Base-by-base conservation (phyloP, 2,113 vertebrate genomes). In the Neodontobutis hainanensis region DNA sequence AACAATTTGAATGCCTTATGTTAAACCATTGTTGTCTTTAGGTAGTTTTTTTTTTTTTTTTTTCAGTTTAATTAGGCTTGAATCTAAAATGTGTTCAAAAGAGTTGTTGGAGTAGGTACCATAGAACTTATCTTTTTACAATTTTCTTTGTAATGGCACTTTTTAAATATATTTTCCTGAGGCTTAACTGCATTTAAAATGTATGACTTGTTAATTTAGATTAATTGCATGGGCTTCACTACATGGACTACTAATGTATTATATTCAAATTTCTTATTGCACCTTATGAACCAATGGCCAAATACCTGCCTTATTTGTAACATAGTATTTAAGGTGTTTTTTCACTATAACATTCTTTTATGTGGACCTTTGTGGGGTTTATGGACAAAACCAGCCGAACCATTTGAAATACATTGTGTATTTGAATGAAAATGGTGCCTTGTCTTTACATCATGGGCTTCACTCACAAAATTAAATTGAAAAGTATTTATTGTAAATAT, bases 381-480 rank as follows among this genome's bases (percentile, higher is more conserved):
- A 66, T 68, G 64, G 70, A 79, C 61, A 70, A 81, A 63, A 75
- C 60, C 16, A 63, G 46, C 63, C 63, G 61, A 82, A 82, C 68
- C 35, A 48, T 43, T 12, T 56, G 8, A 45, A 27, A 66, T 65
- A 57, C 52, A 38, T 73, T 73, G 19, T 77, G 73, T 75, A 62
- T 72, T 73, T 43, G 53, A 62, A 70, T 76, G 50, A 76, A 80
- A 38, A 78, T 64, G 71, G 87, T 91, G 88, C 88, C 88, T 89
- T 91, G 76, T 78, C 58, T 75, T 67, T 40, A 65, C 43, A 71
- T 55, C 43, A 61, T 43, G 32, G 16, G 19, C 73, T 69, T 40
- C 34, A 45, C 50, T 82, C 46, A 70, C n/a, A 57, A 6, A 45
- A 52, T n/a, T 65, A 6, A 42, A 61, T n/a, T 72, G 32, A 68